Base-by-base conservation (phyloP, 2,888 invertebrate species). In the Physocephala rufipes region DNA sequence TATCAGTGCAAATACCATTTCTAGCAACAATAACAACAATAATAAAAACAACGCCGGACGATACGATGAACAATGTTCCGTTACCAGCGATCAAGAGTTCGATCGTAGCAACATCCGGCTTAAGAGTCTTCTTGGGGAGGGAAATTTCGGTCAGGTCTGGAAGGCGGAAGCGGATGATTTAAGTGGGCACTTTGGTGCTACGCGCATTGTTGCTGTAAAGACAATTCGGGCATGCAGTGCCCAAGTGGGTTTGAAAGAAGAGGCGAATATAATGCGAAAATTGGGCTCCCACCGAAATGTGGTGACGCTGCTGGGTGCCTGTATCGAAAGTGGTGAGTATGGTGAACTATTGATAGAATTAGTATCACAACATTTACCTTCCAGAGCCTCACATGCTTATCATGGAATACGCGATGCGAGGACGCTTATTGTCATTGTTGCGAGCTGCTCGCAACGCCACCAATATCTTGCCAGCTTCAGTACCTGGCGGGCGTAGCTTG, bases 81-180 rank as follows among this genome's bases (percentile, higher is more conserved):
- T 86, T 62, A 78, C 82, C 51, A 84, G 83, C 51, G 79, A 80
- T 69, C 83, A 83, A 90, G 94, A 94, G 82, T 94, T 94, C 81
- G 92, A 94, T 0, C 88, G 94, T 75, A 91, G 90, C 75, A 92
- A 93, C 79, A 87, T 95, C 62, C 89, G 93, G 55, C 87, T 95
- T 70, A 92, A 93, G 80, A 93, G 93, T 24, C 88, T 94, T 67
- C 86, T 95, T 30, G 95, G 94, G 9, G 93, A 95, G 86, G 94
- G 95, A 47, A 93, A 94, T 85, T 95, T 95, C 83, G 95, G 95
- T 28, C 93, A 93, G 89, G 94, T 94, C 21, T 94, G 94, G 93
- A 93, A 93, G 86, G 94, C 94, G 3, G 93, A 94, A 84, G 94
- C 94, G 0, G 92, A 93, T 78, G 93, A 93, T 79, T 87, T 94